These are phyloP conservation scores for Triops cancriformis DNA, from an alignment of 1,140 invertebrate species.

Conservation along the genomic window DNA sequence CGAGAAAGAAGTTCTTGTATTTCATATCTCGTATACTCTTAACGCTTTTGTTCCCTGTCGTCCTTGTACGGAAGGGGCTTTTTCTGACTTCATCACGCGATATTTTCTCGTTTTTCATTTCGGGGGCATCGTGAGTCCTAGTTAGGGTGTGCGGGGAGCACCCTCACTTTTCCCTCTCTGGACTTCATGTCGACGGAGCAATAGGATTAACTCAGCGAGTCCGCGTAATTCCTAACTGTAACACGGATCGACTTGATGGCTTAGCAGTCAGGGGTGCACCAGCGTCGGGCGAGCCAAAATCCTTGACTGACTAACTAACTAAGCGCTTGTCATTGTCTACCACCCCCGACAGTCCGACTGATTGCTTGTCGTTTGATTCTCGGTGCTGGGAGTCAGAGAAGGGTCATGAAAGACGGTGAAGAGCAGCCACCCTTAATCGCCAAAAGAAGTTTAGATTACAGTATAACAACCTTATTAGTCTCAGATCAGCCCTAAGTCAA, in stretches of 20 bases:
- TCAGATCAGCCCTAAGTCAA: neutral
- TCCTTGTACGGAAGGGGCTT: no score
- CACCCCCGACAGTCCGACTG: neutral
- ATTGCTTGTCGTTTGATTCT: neutral
- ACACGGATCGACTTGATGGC: conserved; percentile 12
- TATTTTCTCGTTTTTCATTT: neutral
- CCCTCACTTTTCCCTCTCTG: neutral
- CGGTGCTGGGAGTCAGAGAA: neutral
- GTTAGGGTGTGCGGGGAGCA: neutral
- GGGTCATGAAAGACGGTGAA: neutral
- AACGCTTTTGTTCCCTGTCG: no score
- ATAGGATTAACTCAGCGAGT: neutral
- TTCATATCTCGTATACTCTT: no score
- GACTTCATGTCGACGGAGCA: neutral
- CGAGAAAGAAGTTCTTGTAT: no score
- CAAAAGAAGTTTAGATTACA: neutral
- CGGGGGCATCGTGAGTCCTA: neutral
- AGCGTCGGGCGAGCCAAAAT: neutral
- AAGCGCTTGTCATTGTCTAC: conserved; percentile 5
- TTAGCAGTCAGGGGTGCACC: neutral
- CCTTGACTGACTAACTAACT: neutral
- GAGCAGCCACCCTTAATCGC: neutral
- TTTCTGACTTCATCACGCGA: no score
- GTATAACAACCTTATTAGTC: conserved; percentile 3
- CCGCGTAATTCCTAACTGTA: conserved; percentile 3